These are phyloP conservation scores for Cardiocondyla obscurior DNA, from an alignment of 1,140 invertebrate species.

Conservation along the genomic window DNA sequence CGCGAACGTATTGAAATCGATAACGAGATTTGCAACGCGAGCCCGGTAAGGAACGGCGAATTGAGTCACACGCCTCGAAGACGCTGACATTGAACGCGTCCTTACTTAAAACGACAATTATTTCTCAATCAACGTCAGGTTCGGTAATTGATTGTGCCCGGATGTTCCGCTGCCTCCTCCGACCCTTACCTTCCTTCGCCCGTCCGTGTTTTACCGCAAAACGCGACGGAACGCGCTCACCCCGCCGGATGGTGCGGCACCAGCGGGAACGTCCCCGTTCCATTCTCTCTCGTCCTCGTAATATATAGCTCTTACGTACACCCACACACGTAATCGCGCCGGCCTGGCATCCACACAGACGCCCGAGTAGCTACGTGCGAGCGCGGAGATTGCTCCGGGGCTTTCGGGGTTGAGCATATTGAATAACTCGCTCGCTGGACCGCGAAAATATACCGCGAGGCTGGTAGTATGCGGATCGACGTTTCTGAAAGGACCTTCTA, in stretches of 20 bases:
- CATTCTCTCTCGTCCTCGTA: conserved; percentile 50
- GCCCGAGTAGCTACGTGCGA: conserved; percentile 53
- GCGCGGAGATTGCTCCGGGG: conserved; percentile 81
- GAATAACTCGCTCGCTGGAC: conserved; percentile 85
- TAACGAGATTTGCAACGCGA: conserved; percentile 31
- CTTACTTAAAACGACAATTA: not conserved
- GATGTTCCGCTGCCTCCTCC: not conserved
- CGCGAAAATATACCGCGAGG: conserved; percentile 83
- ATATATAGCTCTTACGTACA: conserved; percentile 56
- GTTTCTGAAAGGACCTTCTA: conserved; percentile 73
- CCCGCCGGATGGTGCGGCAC: not conserved
- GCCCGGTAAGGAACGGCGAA: not conserved
- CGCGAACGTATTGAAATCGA: not conserved
- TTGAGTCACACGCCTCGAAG: not conserved
- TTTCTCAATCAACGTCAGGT: not conserved
- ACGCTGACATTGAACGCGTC: not conserved
- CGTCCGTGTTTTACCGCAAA: conserved; percentile 35
- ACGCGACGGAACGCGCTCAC: conserved; percentile 1
- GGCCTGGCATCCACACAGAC: conserved; percentile 32
- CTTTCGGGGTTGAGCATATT: conserved; percentile 83
- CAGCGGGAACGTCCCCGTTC: conserved; percentile 55
- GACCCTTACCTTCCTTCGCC: not conserved
- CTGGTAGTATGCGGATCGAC: conserved; percentile 73
- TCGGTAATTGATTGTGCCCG: conserved; percentile 26
- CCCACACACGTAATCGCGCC: not conserved